These are phyloP conservation scores for Whitmania pigra DNA, from an alignment of 1,140 invertebrate species.

Conservation along the genomic window DNA sequence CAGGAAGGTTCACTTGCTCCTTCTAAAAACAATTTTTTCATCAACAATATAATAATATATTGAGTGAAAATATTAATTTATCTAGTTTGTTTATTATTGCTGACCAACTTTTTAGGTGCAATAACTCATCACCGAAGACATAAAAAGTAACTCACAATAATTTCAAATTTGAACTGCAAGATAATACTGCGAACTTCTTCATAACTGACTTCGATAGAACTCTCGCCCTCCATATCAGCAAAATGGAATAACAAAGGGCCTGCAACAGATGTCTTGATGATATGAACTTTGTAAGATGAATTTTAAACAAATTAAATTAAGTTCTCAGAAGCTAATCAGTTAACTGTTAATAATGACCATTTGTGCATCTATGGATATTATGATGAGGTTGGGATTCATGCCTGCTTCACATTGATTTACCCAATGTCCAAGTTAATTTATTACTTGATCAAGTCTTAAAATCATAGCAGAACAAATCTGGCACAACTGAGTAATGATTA, in stretches of 20 bases:
- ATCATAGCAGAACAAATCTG: background rate
- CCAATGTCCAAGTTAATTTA: background rate
- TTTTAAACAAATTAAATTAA: background rate
- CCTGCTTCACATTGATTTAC: too few species aligned
- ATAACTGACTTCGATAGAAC: conserved; percentile 72
- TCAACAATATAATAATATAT: too few species aligned
- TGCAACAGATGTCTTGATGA: conserved; percentile 39
- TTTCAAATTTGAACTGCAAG: conserved; percentile 67
- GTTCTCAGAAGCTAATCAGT: too few species aligned
- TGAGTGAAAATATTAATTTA: background rate
- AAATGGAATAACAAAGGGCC: conserved; percentile 90
- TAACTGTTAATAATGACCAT: background rate
- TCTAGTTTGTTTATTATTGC: background rate
- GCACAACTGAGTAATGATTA: too few species aligned
- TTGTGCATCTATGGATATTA: background rate
- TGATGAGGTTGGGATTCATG: background rate
- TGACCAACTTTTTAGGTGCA: background rate
- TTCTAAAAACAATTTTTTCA: conserved; percentile 49
- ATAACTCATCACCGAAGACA: background rate
- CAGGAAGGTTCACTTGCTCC: conserved; percentile 60
- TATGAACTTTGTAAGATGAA: background rate
- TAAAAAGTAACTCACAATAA: conserved; percentile 52
- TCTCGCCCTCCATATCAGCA: conserved; percentile 71
- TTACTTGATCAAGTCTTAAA: background rate
- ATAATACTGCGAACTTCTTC: conserved; percentile 61